Evolutionary conservation across 2,797 vertebrate genomes (phyloP), one percentile per base, ranked within the genome.

Genomic region (Micropoecilia bifurca): DNA sequence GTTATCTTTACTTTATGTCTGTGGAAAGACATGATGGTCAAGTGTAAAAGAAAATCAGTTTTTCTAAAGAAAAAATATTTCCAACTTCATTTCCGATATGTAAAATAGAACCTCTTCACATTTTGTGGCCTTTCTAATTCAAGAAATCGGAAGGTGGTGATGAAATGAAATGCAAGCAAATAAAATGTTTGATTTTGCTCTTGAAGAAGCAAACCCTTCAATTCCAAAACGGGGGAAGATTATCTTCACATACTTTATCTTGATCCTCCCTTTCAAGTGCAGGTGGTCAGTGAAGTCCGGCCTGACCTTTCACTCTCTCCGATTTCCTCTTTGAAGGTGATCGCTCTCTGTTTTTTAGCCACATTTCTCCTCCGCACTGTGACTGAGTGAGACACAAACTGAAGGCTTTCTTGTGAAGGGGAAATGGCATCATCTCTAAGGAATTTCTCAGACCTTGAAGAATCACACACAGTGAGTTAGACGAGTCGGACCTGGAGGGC

Each of bases 381-480:
- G 84, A 86, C 85, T 82, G 74, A 57, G 84, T 81, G 76, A 76
- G 82, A 86, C 81, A 88, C 78, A 79, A 87, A 85, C 84, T 85
- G 81, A 80, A 83, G 78, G 73, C 79, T 83, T 84, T 86, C 75
- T 82, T 85, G 82, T 90, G 77, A 91, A 89, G 89, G 50, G 28
- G 87, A 78, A 88, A 80, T 53, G 48, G 80, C 78, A 80, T 83
- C 43, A 82, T 89, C 87, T 90, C 85, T 69, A 10, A 85, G 83
- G 90, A 61, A 69, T 80, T 83, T 85, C 75, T 76, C 53, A 79
- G 78, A 78, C 85, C 85, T 89, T 91, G 92, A 91, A 91, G 83
- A 90, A 86, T 91, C 71, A 81, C 85, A 91, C 93, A 83, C 89
- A 88, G 63, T 74, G 85, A 91, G 87, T 85, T 87, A 82, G 89